Evolutionary conservation across 1,140 invertebrate species (phyloP), one percentile per base, ranked within the genome.

Genomic region (Drosophila tsacasi): DNA sequence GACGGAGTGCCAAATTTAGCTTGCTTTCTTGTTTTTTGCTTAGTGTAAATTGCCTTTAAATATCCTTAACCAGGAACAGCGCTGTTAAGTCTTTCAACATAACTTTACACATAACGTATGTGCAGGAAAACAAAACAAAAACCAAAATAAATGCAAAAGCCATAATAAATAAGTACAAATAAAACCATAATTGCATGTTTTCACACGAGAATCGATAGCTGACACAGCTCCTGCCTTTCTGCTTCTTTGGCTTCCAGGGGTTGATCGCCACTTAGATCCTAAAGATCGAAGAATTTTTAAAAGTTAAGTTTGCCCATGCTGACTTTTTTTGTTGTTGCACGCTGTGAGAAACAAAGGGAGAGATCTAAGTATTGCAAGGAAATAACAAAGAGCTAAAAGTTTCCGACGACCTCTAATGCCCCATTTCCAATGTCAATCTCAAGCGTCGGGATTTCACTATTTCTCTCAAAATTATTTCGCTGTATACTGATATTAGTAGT

Each of bases 161-260:
- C 32, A 58, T 44, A 79, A 85, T 77, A 76, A 30, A 39, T 57
- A 39, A 57, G 54, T 69, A 87, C 69, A 83, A 87, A 79, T 76
- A 87, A 83, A 83, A 89, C 84, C 80, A 80, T 86, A 86, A 86
- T 86, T 86, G 84, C 80, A 80, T 89, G 84, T 83, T 89, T 86
- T 86, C 83, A 89, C 83, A 86, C 83, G 83, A 87, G 80, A 86
- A 89, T 89, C 80, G 72, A 87, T 89, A 69, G 65, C 63, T 49
- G 17, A 9, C 37, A 30, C 23, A 44, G 25, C 57, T 25, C 47
- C 19, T 54, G 15, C 44, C 30, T 39, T 12, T 27, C 17, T 60
- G n/a, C 12, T 39, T 39, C 21, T 5, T 46, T 19, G n/a, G 23
- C 9, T 39, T 35, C 47, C 35, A 52, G 27, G 79, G 83, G 83